These are phyloP conservation scores for Pongo abelii DNA, from an alignment of 2,113 vertebrate genomes.

Conservation along the genomic window DNA sequence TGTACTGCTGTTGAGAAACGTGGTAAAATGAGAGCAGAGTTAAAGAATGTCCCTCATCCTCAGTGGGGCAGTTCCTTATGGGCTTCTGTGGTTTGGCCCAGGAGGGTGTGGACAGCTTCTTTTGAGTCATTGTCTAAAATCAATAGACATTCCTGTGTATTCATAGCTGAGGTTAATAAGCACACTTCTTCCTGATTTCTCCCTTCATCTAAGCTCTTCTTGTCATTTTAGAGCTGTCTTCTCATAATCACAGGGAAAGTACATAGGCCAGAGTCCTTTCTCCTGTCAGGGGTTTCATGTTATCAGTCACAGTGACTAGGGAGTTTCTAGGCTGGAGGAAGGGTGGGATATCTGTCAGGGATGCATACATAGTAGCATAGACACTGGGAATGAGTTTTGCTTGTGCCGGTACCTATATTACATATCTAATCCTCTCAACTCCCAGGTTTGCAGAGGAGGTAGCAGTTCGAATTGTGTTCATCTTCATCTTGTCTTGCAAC, in stretches of 20 bases:
- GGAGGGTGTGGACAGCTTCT: not conserved
- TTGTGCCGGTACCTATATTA: not conserved
- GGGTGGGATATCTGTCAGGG: not conserved
- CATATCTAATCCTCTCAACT: not conserved
- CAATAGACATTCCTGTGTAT: not conserved
- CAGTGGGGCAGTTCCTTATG: not conserved
- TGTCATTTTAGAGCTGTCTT: not conserved
- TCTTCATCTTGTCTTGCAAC: not conserved
- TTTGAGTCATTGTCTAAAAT: not conserved
- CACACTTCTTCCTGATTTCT: not conserved
- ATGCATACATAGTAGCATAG: not conserved
- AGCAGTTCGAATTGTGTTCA: not conserved
- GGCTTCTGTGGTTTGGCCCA: not conserved
- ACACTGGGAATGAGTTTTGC: not conserved
- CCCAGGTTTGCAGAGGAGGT: not conserved
- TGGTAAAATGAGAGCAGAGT: not conserved
- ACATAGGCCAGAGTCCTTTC: not conserved
- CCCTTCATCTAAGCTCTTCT: not conserved
- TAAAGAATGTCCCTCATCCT: not conserved
- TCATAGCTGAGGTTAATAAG: not conserved
- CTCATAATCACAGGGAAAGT: not conserved
- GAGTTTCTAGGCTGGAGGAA: not conserved
- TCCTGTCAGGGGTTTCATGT: not conserved
- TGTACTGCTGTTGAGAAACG: accelerated
- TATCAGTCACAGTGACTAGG: not conserved